Conservation (phyloP, 2,113 vertebrate genomes). For the Pitta sordida region DNA sequence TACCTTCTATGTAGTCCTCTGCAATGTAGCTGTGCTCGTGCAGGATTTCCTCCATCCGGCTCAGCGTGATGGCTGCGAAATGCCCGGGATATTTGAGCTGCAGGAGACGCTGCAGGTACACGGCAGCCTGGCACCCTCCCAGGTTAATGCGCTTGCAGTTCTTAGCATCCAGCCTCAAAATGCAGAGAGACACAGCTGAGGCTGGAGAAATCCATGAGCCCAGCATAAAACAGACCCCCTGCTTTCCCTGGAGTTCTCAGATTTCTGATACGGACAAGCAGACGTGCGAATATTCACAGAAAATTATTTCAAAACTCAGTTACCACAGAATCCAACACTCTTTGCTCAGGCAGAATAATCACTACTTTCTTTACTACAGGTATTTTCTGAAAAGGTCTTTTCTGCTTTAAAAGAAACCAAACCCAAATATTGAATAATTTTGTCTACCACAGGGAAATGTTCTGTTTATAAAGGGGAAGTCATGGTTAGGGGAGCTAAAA, state of each 20-base stretch:
- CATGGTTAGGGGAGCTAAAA: neutral
- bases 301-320: neutral
- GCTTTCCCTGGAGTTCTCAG: rapidly evolving
- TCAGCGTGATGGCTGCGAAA: conserved; percentile 87
- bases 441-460: neutral
- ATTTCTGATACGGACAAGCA: neutral
- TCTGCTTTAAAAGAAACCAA: neutral
- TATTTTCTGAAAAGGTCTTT: neutral
- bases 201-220: rapidly evolving
- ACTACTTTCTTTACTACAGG: neutral
- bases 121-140: conserved; percentile 87
- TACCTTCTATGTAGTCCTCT: conserved; percentile 88
- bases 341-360: neutral
- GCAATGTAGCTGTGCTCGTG: conserved; percentile 92
- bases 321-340: neutral
- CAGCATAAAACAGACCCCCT: neutral
- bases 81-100: conserved; percentile 97
- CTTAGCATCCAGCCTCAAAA: conserved; percentile 84
- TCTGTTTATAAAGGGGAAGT: neutral
- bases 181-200: neutral
- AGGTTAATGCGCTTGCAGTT: conserved; percentile 94
- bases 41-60: conserved; percentile 94
- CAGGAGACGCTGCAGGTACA: conserved; percentile 92
- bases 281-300: neutral
- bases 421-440: neutral